Percentiles rank a stretch among this genome's conserved stretches.
Evolutionary conservation across 2,888 invertebrate genomes (phyloP).

Genomic region (Volucella inflata): DNA sequence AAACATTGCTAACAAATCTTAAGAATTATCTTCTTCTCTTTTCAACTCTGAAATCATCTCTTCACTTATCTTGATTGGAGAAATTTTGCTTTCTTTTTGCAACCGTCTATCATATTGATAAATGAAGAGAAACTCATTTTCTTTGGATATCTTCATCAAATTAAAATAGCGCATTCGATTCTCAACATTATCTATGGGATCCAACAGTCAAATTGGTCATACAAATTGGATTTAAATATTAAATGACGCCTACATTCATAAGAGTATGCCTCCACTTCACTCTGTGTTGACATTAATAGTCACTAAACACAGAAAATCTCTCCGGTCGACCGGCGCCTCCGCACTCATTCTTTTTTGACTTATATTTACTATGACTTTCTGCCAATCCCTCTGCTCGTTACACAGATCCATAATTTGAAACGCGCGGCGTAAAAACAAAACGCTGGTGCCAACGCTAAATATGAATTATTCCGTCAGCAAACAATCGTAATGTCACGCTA

Average conservation of each 20-base stretch:
- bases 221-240: conserved; percentile 7
- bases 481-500: conserved; percentile 40
- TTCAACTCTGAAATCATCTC: no score
- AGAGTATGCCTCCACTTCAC: background rate
- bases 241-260: conserved; percentile 3
- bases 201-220: conserved; percentile 21
- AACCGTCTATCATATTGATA: background rate
- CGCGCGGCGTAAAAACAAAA: background rate
- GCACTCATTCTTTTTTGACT: background rate
- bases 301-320: no score
- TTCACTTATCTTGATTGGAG: no score
- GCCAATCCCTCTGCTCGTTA: no score
- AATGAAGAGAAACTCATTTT: conserved; percentile 14
- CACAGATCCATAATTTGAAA: background rate
- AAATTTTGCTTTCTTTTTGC: no score
- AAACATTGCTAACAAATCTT: no score
- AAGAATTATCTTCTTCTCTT: no score
- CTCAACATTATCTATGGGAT: conserved; percentile 3
- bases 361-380: no score
- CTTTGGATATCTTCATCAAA: background rate
- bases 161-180: background rate
- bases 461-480: conserved; percentile 38
- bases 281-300: conserved; percentile 15
- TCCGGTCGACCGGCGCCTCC: background rate
- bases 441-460: background rate